phyloP scores from a whole-genome alignment of 2,888 invertebrate genomes.

The Drosophila imparisetae region DNA sequence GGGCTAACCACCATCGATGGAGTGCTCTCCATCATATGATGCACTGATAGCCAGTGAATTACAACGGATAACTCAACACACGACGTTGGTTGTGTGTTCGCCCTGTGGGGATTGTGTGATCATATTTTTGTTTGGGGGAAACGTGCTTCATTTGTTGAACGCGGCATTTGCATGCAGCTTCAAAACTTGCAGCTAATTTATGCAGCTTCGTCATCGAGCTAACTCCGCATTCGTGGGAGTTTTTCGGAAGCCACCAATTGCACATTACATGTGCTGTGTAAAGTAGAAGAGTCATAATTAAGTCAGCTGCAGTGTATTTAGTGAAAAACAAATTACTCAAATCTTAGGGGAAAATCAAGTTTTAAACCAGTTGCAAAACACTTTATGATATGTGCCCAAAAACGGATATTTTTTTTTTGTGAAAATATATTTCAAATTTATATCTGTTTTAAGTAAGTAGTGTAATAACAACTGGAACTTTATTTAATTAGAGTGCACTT shows the following conservation, averaged over 20 bases:
- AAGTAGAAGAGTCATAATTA: not conserved
- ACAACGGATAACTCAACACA: conserved; percentile 37
- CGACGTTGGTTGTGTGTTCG: conserved; percentile 25
- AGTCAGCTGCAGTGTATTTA: not conserved
- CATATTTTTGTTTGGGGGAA: conserved; percentile 10
- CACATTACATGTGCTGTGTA: not conserved
- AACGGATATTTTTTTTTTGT: not conserved
- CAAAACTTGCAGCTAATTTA: conserved; percentile 59
- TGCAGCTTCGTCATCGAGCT: conserved; percentile 42
- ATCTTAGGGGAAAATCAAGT: not conserved
- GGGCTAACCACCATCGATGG: conserved; percentile 35
- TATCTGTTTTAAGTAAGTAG: not conserved
- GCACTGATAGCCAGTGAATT: conserved; percentile 35
- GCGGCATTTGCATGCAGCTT: conserved; percentile 59
- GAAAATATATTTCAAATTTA: not conserved
- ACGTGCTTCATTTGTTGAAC: conserved; percentile 65
- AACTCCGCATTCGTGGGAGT: conserved; percentile 32
- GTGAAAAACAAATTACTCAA: conserved; percentile 3
- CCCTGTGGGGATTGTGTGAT: not conserved
- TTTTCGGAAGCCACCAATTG: conserved; percentile 1
- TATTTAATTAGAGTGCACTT: not conserved
- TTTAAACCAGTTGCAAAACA: conserved; percentile 7
- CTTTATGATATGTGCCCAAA: not conserved
- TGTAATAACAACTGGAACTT: not conserved
- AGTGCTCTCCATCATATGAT: conserved; percentile 41